Conservation (phyloP, 2,113 vertebrate species). For the Brachyhypopomus gauderio region DNA sequence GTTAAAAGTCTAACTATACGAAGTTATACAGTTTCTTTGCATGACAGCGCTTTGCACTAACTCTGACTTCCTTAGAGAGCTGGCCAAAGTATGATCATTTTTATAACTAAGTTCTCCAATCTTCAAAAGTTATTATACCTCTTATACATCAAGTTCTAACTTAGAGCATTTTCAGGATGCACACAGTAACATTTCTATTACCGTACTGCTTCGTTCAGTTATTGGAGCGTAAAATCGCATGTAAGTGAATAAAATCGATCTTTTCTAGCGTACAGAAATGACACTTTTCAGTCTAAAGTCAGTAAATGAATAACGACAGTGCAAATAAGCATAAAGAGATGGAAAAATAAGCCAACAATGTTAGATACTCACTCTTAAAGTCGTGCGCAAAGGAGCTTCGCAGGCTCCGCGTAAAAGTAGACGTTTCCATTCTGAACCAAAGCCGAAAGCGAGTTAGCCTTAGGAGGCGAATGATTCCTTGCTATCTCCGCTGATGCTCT, state of each 20-base stretch:
- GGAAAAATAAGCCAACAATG: conserved; percentile 3
- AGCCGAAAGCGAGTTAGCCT: conserved; percentile 83
- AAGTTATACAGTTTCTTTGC: too few species aligned
- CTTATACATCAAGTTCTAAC: background rate
- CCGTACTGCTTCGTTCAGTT: background rate
- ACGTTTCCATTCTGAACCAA: conserved; percentile 81
- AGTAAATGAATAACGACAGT: background rate
- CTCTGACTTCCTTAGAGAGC: background rate
- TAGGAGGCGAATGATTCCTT: conserved; percentile 69
- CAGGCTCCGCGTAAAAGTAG: conserved; percentile 73
- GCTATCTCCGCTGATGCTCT: conserved; percentile 82
- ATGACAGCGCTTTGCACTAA: background rate
- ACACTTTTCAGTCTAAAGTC: conserved; percentile 1
- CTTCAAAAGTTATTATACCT: background rate
- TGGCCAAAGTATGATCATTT: background rate
- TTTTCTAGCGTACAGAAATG: too few species aligned
- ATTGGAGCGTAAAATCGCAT: background rate
- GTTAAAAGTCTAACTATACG: too few species aligned
- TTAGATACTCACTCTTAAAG: conserved; percentile 75
- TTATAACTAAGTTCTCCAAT: background rate
- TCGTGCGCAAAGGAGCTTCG: conserved; percentile 74
- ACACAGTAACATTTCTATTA: background rate
- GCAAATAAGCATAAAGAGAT: background rate
- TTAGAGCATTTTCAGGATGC: background rate
- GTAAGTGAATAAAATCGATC: too few species aligned